Conservation (phyloP, 2,113 vertebrate genomes). For the Pycnonotus jocosus region DNA sequence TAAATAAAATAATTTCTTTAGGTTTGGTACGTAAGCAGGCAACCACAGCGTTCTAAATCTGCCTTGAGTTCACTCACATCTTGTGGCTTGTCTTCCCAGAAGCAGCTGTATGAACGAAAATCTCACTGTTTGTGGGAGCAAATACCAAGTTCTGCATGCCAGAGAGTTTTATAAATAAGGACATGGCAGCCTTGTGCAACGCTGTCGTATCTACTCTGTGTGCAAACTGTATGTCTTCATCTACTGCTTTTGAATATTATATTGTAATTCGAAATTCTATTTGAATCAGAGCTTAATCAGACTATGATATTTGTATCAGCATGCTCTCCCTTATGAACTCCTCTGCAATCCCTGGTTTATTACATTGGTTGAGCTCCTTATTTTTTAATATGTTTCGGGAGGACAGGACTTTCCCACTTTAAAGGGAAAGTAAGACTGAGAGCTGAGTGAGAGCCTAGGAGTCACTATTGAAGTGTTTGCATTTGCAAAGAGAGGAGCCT, state of each 20-base stretch:
- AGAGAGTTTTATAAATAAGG: rapidly evolving
- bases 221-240: not conserved
- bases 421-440: not conserved
- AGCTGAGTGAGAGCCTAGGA: not conserved
- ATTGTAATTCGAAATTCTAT: not conserved
- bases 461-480: not conserved
- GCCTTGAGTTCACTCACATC: not conserved
- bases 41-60: not conserved
- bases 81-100: not conserved
- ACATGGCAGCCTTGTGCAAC: not conserved
- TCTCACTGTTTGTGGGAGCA: not conserved
- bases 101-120: not conserved
- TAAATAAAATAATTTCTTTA: not conserved
- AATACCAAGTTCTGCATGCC: not conserved
- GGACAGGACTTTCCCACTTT: not conserved
- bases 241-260: not conserved
- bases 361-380: not conserved
- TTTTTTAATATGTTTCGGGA: not conserved
- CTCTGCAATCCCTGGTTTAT: not conserved
- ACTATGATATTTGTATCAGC: not conserved
- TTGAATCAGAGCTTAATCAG: not conserved
- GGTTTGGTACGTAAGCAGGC: not conserved
- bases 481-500: not conserved
- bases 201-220: not conserved
- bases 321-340: not conserved